Evolutionary conservation across 1,140 invertebrate species (phyloP).

Genomic region (Cotesia glomerata): DNA sequence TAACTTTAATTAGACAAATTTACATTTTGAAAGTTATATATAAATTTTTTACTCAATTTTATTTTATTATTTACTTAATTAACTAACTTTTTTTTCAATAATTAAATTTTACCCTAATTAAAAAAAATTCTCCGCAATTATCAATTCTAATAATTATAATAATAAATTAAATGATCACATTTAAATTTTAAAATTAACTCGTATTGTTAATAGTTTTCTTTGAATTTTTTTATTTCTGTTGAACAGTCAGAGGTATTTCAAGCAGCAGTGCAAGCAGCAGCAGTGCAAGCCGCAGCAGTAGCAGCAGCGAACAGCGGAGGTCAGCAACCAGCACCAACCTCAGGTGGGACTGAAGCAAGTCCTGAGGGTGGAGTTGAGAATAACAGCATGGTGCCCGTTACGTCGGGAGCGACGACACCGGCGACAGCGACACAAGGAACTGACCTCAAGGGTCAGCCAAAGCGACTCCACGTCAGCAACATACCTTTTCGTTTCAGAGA

Average conservation of each 20-base stretch:
- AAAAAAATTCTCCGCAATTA: too few relatives aligned
- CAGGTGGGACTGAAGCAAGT: slow-evolving; percentile 49
- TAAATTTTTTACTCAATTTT: too few relatives aligned
- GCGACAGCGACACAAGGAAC: slow-evolving; percentile 57
- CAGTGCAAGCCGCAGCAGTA: slow-evolving; percentile 55
- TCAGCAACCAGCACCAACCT: slow-evolving; percentile 49
- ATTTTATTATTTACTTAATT: too few relatives aligned
- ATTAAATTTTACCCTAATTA: too few relatives aligned
- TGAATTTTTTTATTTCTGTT: slow-evolving; percentile 29
- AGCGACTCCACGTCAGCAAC: slow-evolving; percentile 94
- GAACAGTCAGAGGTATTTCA: slow-evolving; percentile 60
- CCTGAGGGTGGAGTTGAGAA: slow-evolving; percentile 51
- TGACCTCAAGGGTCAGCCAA: slow-evolving; percentile 74
- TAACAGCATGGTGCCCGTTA: slow-evolving; percentile 54
- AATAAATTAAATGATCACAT: too few relatives aligned
- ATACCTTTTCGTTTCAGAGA: slow-evolving; percentile 99
- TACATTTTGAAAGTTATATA: too few relatives aligned
- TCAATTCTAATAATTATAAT: too few relatives aligned
- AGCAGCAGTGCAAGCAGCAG: slow-evolving; percentile 55
- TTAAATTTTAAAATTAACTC: too few relatives aligned
- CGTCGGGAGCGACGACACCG: slow-evolving; percentile 62
- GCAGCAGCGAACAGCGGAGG: slow-evolving; percentile 51
- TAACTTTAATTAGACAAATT: too few relatives aligned
- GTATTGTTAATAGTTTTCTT: slow-evolving; percentile 3
- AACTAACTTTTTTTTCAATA: too few relatives aligned